phyloP scores from a whole-genome alignment of 2,888 invertebrate species.

The Rhimphoctona megacephalus region DNA sequence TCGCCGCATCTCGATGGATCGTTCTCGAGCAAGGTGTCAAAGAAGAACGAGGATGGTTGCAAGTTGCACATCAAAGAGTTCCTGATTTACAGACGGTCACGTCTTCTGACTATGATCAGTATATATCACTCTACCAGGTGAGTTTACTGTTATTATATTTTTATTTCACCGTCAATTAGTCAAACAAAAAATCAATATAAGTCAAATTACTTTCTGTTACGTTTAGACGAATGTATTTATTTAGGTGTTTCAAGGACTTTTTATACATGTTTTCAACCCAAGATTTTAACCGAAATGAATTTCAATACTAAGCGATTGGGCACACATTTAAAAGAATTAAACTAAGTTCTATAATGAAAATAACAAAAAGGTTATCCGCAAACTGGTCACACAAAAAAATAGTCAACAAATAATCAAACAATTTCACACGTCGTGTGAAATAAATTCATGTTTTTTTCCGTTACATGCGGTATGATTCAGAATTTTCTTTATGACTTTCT shows the following conservation, averaged over 20 bases:
- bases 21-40: constrained; percentile 92
- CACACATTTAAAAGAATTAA: no score
- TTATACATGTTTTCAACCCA: background rate
- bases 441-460: no score
- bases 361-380: no score
- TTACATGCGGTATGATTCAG: no score
- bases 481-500: no score
- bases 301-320: no score
- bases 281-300: background rate
- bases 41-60: constrained; percentile 93
- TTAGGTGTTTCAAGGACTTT: background rate
- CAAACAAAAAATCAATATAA: background rate
- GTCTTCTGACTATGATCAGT: constrained; percentile 93
- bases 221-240: background rate
- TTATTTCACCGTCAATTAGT: background rate
- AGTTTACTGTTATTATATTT: constrained; percentile 35
- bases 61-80: constrained; percentile 93
- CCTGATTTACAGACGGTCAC: constrained; percentile 93
- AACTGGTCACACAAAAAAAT: background rate
- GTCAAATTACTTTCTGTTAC: background rate
- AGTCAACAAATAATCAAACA: background rate
- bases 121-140: constrained; percentile 91
- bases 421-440: no score
- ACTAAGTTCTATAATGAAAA: no score
- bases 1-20: constrained; percentile 94